Base-by-base conservation (phyloP, 2,113 vertebrate genomes). In the Eublepharis macularius region DNA sequence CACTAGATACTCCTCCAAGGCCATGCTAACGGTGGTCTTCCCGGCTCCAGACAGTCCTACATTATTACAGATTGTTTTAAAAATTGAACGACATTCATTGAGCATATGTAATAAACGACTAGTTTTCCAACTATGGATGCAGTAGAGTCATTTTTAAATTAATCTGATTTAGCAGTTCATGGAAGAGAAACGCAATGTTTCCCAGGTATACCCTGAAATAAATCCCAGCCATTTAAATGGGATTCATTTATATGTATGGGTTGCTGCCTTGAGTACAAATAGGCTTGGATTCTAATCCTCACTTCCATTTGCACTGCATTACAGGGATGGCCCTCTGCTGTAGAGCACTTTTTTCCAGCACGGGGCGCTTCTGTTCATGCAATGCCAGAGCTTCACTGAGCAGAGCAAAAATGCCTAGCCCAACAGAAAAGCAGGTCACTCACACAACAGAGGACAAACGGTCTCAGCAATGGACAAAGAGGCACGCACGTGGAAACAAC, bases 21-120 rank as follows among this genome's bases (percentile, higher is more conserved):
- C 99, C 98, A 99, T 99, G 96, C 98, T 99, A 77, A 99, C 98
- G 0, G 99, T 99, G 36, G 99, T 99, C 95, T 99, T 99, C 26
- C 99, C 98, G 57, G 98, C 99, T 68, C 98, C 98, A 10, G 98
- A 99, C 0, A 99, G 89, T 72, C 98, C 99, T 99, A 83, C 2
- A 86, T 88, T 7, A 63, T 63, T 63, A 26, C 60, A 63, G 26
- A 7, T 17, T 10, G 88, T 75, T 72, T 21, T 89, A 79, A 9
- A 54, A 74, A 66, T 36, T 54, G 82, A 77, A 6, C 1, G 2
- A 87, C 83, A 39, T 12, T 9, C 80, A 1, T 39, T 81, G n/a
- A n/a, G 49, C 2, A 5, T 0, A 7, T 0, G 0, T 5, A 11
- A 26, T 19, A 34, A 17, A 77, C 6, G 2, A 51, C 39, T 39